phyloP scores from a whole-genome alignment of 2,888 invertebrate genomes.

The Allolobophora icterica region DNA sequence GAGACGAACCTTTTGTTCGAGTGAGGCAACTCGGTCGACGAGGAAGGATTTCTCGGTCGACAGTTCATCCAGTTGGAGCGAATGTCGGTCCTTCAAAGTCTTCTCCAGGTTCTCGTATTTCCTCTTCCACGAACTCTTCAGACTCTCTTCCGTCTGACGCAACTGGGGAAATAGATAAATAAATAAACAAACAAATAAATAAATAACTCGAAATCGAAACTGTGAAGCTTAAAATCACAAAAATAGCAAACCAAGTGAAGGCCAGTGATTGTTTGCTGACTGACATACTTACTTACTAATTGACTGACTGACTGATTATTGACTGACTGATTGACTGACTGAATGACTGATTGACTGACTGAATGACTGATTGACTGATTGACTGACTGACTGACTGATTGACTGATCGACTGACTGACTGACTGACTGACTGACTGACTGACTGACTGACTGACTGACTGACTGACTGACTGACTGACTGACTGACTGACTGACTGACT shows the following conservation, averaged over 20 bases:
- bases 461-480: neutral
- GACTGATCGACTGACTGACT: neutral
- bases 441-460: no score
- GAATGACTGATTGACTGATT: neutral
- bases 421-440: no score
- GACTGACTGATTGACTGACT: neutral
- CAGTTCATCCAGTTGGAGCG: neutral
- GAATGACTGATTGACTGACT: neutral
- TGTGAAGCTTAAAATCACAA: no score
- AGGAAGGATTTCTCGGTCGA: neutral
- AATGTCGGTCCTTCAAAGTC: conserved; percentile 13
- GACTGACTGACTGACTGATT: neutral
- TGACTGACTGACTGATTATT: neutral
- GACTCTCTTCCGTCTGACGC: neutral
- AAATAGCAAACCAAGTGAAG: no score
- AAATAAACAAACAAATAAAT: no score
- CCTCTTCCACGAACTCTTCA: conserved; percentile 9
- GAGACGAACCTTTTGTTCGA: neutral
- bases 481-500: neutral
- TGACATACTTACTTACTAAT: no score
- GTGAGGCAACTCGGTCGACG: neutral
- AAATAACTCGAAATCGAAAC: no score
- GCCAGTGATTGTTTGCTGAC: neutral
- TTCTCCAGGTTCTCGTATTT: neutral
- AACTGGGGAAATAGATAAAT: neutral